phyloP scores from a whole-genome alignment of 2,113 vertebrate species.

The Dipodomys merriami region DNA sequence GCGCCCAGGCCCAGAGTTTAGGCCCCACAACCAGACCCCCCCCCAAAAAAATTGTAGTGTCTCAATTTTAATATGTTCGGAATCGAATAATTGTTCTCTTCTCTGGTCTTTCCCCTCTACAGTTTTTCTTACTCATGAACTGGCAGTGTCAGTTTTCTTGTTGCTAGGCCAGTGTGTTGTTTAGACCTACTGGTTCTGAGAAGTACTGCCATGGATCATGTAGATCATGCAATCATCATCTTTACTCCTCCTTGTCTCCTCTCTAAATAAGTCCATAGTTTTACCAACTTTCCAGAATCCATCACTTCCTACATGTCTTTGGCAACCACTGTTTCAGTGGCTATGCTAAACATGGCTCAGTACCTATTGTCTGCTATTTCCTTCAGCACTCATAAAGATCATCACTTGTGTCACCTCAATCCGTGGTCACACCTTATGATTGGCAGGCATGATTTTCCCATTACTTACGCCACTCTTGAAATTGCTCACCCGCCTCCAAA shows the following conservation, averaged over 20 bases:
- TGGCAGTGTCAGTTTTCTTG: not conserved
- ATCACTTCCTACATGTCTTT: not conserved
- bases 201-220: not conserved
- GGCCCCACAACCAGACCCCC: no score
- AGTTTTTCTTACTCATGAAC: not conserved
- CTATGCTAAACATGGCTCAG: no score
- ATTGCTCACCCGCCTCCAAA: not conserved
- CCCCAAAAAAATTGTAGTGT: not conserved
- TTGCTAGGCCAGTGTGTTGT: not conserved
- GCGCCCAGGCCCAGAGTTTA: no score
- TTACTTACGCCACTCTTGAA: not conserved
- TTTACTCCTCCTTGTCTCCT: not conserved
- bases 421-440: not conserved
- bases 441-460: not conserved
- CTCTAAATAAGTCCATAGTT: not conserved
- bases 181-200: not conserved
- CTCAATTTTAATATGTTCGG: not conserved
- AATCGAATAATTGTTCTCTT: not conserved
- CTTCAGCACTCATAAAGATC: not conserved
- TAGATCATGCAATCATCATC: no score
- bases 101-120: not conserved
- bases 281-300: not conserved
- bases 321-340: not conserved
- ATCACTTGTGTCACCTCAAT: not conserved
- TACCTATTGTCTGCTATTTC: not conserved